Conservation (phyloP, 2,113 vertebrate species). For the Boleophthalmus pectinirostris region DNA sequence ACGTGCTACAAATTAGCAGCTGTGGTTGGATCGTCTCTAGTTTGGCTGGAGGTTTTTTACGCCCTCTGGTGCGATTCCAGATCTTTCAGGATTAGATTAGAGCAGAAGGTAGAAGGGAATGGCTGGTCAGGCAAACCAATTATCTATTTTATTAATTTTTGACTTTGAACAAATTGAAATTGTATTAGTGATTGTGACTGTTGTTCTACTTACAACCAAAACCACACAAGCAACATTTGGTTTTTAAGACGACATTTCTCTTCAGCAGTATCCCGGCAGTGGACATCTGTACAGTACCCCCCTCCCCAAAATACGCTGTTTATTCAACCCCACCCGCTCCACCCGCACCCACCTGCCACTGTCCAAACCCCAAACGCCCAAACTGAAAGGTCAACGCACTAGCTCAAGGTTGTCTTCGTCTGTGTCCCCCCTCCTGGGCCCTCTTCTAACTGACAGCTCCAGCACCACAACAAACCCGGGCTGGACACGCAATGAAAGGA, state of each 20-base stretch:
- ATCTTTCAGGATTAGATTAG: no score
- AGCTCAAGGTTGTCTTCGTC: conserved; percentile 61
- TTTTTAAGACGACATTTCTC: neutral
- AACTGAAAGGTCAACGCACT: conserved; percentile 63
- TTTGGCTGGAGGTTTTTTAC: no score
- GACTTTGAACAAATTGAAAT: no score
- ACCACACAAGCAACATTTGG: neutral
- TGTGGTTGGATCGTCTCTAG: no score
- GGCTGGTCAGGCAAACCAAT: no score
- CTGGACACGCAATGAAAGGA: conserved; percentile 50
- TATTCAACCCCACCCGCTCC: neutral
- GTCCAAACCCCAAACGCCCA: conserved; percentile 36
- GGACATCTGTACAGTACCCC: conserved; percentile 12
- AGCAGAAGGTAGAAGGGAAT: no score
- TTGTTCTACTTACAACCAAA: no score
- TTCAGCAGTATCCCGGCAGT: neutral
- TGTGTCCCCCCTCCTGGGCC: conserved; percentile 36
- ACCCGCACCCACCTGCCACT: conserved; percentile 40
- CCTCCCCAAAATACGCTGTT: conserved; percentile 19
- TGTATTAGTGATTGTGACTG: no score
- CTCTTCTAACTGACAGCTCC: conserved; percentile 58
- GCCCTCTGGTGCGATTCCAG: no score
- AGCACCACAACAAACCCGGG: conserved; percentile 46
- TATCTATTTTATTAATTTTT: no score
- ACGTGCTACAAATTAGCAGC: no score